phyloP scores from a whole-genome alignment of 30 jellyfish, hydroid and myxozoan species.

The Cassiopea xamachana region DNA sequence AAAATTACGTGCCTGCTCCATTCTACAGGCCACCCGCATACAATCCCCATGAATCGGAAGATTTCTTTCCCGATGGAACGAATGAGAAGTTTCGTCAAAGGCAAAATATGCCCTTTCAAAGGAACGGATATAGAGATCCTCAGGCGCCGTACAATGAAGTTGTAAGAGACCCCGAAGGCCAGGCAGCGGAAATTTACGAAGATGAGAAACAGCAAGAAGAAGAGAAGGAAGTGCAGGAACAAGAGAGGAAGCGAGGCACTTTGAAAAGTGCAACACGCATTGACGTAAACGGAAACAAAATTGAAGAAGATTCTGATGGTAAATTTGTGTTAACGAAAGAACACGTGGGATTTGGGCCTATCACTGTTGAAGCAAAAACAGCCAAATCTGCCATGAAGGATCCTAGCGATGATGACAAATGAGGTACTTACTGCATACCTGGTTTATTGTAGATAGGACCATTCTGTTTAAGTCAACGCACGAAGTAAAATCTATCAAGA shows the following conservation, averaged over 20 bases:
- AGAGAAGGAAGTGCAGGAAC: slow-evolving; percentile 51
- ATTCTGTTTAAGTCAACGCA: neutral
- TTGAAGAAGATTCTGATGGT: slow-evolving; percentile 39
- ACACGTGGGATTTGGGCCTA: slow-evolving; percentile 98
- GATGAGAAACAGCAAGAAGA: slow-evolving; percentile 59
- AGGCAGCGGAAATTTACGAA: slow-evolving; percentile 46
- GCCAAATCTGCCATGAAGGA: slow-evolving; percentile 85
- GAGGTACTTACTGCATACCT: neutral
- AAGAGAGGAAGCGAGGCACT: slow-evolving; percentile 28
- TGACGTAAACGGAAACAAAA: slow-evolving; percentile 53
- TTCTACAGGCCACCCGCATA: slow-evolving; percentile 81
- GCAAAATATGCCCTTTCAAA: slow-evolving; percentile 17
- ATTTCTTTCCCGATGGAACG: slow-evolving; percentile 72
- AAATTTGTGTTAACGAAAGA: slow-evolving; percentile 83
- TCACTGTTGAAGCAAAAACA: slow-evolving; percentile 97
- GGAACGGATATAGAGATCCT: slow-evolving; percentile 27
- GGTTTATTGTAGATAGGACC: neutral
- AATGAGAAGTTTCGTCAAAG: slow-evolving; percentile 14
- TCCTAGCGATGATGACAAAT: slow-evolving; percentile 63
- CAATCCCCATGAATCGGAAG: slow-evolving; percentile 88
- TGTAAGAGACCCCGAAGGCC: slow-evolving; percentile 17
- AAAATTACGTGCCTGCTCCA: slow-evolving; percentile 70
- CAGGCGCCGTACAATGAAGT: slow-evolving; percentile 30
- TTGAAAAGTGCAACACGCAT: slow-evolving; percentile 4
- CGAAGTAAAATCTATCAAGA: too few relatives aligned